These are phyloP conservation scores for Pelecanoides urinatrix DNA, from an alignment of 2,113 vertebrate genomes.

Conservation along the genomic window DNA sequence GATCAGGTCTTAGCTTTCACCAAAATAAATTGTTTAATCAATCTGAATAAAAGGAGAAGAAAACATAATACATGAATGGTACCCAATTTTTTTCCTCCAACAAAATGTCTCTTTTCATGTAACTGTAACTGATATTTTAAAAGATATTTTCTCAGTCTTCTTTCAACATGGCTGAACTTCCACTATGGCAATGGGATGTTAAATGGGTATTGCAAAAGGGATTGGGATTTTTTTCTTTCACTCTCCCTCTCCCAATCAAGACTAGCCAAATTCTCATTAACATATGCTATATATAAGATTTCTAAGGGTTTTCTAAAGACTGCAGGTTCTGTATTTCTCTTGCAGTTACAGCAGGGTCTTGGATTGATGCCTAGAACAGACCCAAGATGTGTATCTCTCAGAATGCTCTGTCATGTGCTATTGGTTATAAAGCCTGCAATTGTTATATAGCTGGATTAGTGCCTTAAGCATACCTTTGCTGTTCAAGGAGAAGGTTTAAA, in stretches of 20 bases:
- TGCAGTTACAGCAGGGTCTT: not conserved
- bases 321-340: not conserved
- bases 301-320: not conserved
- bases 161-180: not conserved
- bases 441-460: conserved; percentile 45
- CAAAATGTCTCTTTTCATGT: not conserved
- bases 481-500: conserved; percentile 45
- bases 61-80: not conserved
- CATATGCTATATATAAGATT: not conserved
- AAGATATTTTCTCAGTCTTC: not conserved
- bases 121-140: not conserved
- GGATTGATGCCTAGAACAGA: conserved; percentile 8
- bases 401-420: conserved; percentile 38
- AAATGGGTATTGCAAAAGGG: not conserved
- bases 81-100: not conserved
- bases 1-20: not conserved
- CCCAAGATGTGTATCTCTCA: conserved; percentile 34
- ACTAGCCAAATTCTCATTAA: not conserved
- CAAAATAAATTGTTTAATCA: not conserved
- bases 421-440: conserved; percentile 50
- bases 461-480: conserved; percentile 46
- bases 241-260: not conserved
- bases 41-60: not conserved
- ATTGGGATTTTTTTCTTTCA: not conserved
- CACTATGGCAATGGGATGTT: not conserved